Base-by-base conservation (phyloP, 2,113 vertebrate genomes). In the Callospermophilus lateralis region DNA sequence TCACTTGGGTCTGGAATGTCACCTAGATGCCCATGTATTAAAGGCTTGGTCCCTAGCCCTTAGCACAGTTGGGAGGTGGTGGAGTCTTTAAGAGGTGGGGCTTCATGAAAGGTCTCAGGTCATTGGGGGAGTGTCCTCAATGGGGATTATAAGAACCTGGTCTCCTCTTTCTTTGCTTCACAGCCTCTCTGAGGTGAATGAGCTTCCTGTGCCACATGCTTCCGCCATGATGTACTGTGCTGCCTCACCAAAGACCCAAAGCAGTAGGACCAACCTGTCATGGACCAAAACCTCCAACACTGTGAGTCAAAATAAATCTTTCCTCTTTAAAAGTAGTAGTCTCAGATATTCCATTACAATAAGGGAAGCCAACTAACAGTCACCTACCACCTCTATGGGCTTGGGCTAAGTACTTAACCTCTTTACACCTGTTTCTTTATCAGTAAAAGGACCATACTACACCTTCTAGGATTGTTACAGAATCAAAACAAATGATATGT, bases 391-490 rank as follows among this genome's bases (percentile, higher is more conserved):
- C 26, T 87, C 15, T 70, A 30, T 73, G 76, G 90, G 39, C 15
- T 80, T 80, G 70, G 32, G 13, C 42, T 48, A 77, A 77, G 79
- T 94, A 73, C 79, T 70, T 85, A 37, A 95, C 34, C 58, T 83
- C 34, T 96, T 77, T 73, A 11, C 51, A 74, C 34, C 58, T 70
- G 58, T 83, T 87, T 83, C 19, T 81, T 76, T 89, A 83, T 72
- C 37, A 72, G 20, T 87, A 51, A 70, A 48, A 83, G 15, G 45
- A 28, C n/a, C 20, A 92, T 39, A 61, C 13, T 28, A 8, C 63
- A 73, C 20, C 28, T 90, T 22, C 3, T 26, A 73, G 61, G 13
- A 26, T 45, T 74, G 30, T 77, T 81, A 30, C 0, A 73, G 19
- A 70, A 58, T 72, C 72, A 95, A 76, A 80, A 84, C 42, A 84